phyloP scores from a whole-genome alignment of 2,113 vertebrate genomes.

The Carassius auratus region DNA sequence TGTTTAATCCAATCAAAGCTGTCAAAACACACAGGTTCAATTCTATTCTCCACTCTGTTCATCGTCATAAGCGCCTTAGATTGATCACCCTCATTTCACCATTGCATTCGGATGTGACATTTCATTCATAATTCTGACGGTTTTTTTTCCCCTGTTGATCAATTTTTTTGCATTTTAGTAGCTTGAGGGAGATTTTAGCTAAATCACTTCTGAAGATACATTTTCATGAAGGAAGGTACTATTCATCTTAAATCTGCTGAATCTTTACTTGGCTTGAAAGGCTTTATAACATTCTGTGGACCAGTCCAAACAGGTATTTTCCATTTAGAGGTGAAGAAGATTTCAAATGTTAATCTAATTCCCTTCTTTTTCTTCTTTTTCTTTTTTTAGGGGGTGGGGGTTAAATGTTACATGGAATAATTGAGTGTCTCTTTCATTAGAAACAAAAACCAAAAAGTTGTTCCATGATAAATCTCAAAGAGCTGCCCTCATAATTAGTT shows the following conservation, averaged over 20 bases:
- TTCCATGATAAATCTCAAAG: conserved; percentile 5
- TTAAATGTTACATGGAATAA: not conserved
- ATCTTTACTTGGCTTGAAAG: conserved; percentile 31
- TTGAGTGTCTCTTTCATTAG: not conserved
- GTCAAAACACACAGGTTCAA: conserved; percentile 88
- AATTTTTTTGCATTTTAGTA: conserved; percentile 75
- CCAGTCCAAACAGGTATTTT: conserved; percentile 8
- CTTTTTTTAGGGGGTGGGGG: too few species aligned
- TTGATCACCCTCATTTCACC: conserved; percentile 82
- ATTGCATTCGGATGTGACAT: conserved; percentile 83
- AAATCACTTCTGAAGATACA: conserved; percentile 74
- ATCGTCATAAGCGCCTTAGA: conserved; percentile 96
- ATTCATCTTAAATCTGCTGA: conserved; percentile 60
- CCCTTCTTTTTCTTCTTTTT: not conserved
- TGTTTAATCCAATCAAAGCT: conserved; percentile 95
- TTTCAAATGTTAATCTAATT: not conserved
- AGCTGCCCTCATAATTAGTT: not conserved
- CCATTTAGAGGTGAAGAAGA: not conserved
- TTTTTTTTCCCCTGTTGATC: conserved; percentile 72
- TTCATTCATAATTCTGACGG: conserved; percentile 88
- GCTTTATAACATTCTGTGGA: not conserved
- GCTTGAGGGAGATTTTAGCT: conserved; percentile 83
- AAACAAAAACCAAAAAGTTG: too few species aligned
- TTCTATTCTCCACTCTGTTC: conserved; percentile 83
- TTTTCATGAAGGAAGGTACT: conserved; percentile 62